Base-by-base conservation (phyloP, 2,797 vertebrate species). In the Staurois parvus region DNA sequence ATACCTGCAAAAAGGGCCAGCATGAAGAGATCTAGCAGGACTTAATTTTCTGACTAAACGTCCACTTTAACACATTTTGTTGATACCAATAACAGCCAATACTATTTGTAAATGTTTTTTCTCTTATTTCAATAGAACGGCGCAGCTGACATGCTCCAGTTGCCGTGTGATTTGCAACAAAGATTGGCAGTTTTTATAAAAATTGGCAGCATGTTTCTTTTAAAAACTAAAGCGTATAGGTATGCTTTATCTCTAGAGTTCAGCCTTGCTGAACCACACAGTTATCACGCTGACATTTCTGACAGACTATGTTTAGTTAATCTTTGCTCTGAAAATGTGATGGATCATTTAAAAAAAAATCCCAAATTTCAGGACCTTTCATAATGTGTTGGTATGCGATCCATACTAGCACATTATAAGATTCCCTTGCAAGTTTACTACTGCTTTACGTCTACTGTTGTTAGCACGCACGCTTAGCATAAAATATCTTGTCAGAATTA, bases 231-330 rank as follows among this genome's bases (percentile, higher is more conserved):
- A 59, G 28, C 73, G 26, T 79, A 69, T 72, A 86, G 80, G 74
- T 83, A 78, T 79, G 85, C 68, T 72, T 83, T 83, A 86, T 86
- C 85, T 86, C 74, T 42, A 21, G 56, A 72, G 85, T 78, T 86
- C 85, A 86, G 85, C 79, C 85, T 82, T 17, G 79, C 48, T 83
- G 85, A 86, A 86, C 74, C 79, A 73, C 32, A 52, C 56, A 13
- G 79, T 37, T 82, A 86, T 86, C 85, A 56, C 24, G 40, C 85
- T 86, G 85, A 86, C 85, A 86, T 83, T 86, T 83, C 64, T 86
- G 85, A 83, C 85, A 86, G 85, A 30, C 28, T 66, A 67, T 45
- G 85, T 40, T 86, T 76, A 83, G 78, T 83, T 86, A 83, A 86
- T 86, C 74, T 83, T 72, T 52, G 68, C 80, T 74, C 67, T 73